A percentile compares a stretch with the other conserved stretches of the same genome.
These are phyloP conservation scores for Rhabdophis nuchalis DNA, from an alignment of 2,797 vertebrate genomes.

Conservation along the genomic window DNA sequence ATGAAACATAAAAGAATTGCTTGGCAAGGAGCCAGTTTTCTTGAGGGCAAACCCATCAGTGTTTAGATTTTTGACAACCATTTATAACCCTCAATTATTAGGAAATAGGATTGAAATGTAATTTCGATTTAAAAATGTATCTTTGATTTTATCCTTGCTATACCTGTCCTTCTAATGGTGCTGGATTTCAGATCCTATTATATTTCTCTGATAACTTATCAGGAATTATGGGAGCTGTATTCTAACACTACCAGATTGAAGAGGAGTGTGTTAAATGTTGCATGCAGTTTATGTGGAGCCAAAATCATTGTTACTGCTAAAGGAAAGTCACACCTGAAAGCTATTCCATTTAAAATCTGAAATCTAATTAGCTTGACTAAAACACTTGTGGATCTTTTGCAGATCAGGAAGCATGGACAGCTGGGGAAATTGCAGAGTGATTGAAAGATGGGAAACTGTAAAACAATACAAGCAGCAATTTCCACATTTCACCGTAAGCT, in stretches of 20 bases:
- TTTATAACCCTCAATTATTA: slow-evolving; percentile 47
- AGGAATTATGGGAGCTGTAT: neutral
- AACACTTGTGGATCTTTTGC: neutral
- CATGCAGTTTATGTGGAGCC: neutral
- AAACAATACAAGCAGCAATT: neutral
- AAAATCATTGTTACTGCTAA: neutral
- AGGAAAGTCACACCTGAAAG: neutral
- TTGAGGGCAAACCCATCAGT: slow-evolving; percentile 52
- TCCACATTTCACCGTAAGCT: neutral
- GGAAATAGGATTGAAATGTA: slow-evolving; percentile 42
- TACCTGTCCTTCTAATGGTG: neutral
- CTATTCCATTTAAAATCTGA: neutral
- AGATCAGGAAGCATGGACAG: neutral
- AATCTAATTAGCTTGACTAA: neutral
- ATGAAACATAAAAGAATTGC: slow-evolving; percentile 69
- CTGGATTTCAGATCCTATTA: neutral
- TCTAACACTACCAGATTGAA: neutral
- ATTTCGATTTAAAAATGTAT: neutral
- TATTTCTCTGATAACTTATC: neutral
- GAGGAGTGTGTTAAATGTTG: neutral
- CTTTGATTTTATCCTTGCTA: neutral
- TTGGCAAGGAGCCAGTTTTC: slow-evolving; percentile 55
- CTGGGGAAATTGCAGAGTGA: neutral
- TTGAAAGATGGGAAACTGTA: neutral
- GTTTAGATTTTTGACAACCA: slow-evolving; percentile 35